phyloP scores from a whole-genome alignment of 2,888 invertebrate genomes.

The Drosophila leonis region DNA sequence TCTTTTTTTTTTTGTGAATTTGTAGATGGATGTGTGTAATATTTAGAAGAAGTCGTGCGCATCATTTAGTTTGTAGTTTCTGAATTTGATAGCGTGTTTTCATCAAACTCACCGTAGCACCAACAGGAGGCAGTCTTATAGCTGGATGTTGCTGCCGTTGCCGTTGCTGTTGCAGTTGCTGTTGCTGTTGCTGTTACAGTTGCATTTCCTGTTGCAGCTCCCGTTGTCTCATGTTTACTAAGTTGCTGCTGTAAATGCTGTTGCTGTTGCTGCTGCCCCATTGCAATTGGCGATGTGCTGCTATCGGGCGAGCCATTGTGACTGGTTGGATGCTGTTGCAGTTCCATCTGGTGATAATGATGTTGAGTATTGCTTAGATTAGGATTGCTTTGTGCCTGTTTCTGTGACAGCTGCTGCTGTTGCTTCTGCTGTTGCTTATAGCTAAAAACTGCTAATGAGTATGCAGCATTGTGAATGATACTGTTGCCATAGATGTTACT shows the following conservation, averaged over 20 bases:
- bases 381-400: slow-evolving; percentile 44
- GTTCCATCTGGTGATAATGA: slow-evolving; percentile 69
- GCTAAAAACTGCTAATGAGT: slow-evolving; percentile 72
- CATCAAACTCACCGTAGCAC: slow-evolving; percentile 85
- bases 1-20: slow-evolving; percentile 33
- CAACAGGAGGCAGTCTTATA: slow-evolving; percentile 84
- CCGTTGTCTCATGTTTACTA: slow-evolving; percentile 41
- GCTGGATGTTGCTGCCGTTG: slow-evolving; percentile 55
- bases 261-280: slow-evolving; percentile 55
- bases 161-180: slow-evolving; percentile 45
- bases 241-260: slow-evolving; percentile 52
- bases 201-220: slow-evolving; percentile 35
- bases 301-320: slow-evolving; percentile 67
- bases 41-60: slow-evolving; percentile 71
- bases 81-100: slow-evolving; percentile 72
- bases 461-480: slow-evolving; percentile 52
- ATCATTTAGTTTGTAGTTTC: slow-evolving; percentile 64
- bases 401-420: slow-evolving; percentile 56
- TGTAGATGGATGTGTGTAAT: slow-evolving; percentile 55
- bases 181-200: slow-evolving; percentile 49
- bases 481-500: slow-evolving; percentile 48
- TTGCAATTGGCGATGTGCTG: slow-evolving; percentile 47
- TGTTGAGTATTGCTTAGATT: slow-evolving; percentile 68
- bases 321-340: slow-evolving; percentile 45
- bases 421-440: slow-evolving; percentile 63